Percentiles rank a stretch among this genome's conserved stretches.
Conservation (phyloP, 1,140 invertebrate genomes). For the Oedothorax gibbosus region DNA sequence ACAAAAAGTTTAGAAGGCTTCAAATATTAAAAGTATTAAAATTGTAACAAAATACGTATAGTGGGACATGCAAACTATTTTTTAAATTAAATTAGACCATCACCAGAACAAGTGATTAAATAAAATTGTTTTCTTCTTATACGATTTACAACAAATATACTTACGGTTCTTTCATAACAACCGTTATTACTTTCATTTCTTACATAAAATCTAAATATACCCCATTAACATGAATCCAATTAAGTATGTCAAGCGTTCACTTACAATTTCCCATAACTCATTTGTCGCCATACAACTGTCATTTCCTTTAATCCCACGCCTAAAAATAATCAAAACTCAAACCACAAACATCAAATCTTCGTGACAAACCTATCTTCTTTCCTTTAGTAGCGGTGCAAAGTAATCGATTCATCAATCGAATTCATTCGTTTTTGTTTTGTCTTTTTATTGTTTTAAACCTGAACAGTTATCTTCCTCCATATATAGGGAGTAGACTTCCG, state of each 20-base stretch:
- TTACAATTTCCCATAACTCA: slow-evolving; percentile 15
- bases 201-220: too few species aligned
- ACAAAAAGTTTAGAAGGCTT: too few species aligned
- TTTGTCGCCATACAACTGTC: slow-evolving; percentile 3
- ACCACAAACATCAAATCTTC: slow-evolving; percentile 34
- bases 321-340: slow-evolving; percentile 31
- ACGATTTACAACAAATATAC: too few species aligned
- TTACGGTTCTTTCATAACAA: too few species aligned
- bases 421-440: background rate
- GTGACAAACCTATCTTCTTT: slow-evolving; percentile 39
- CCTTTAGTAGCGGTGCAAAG: slow-evolving; percentile 34
- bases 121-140: too few species aligned
- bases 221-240: slow-evolving; percentile 4
- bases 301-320: slow-evolving; percentile 15
- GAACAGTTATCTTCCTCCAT: background rate
- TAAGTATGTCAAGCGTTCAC: slow-evolving; percentile 6
- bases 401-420: slow-evolving; percentile 41
- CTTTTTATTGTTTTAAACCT: slow-evolving; percentile 4
- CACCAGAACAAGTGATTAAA: too few species aligned
- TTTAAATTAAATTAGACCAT: too few species aligned
- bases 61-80: too few species aligned
- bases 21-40: too few species aligned
- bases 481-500: slow-evolving; percentile 2
- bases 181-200: too few species aligned
- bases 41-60: too few species aligned